phyloP scores from a whole-genome alignment of 2,888 invertebrate genomes.

The Caenorhabditis uteleia region DNA sequence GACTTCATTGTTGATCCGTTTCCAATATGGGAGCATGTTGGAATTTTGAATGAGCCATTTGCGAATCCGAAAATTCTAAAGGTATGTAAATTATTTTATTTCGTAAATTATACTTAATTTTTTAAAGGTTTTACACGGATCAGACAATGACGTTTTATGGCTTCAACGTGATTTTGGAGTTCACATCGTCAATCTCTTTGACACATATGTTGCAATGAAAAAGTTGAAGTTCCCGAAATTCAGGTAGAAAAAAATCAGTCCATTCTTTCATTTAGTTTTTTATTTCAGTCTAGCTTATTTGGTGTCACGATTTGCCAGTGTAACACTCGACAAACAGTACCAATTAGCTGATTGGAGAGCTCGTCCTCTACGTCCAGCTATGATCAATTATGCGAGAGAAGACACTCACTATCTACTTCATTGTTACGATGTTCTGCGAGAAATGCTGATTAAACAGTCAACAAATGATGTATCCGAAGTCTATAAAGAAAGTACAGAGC shows the following conservation, averaged over 20 bases:
- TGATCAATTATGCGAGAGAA: slow-evolving; percentile 84
- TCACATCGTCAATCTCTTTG: slow-evolving; percentile 95
- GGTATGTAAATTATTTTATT: slow-evolving; percentile 70
- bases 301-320: slow-evolving; percentile 71
- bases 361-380: slow-evolving; percentile 83
- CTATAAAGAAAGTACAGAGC: slow-evolving; percentile 79
- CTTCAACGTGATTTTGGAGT: slow-evolving; percentile 91
- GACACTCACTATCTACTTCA: slow-evolving; percentile 94
- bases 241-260: slow-evolving; percentile 1
- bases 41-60: slow-evolving; percentile 85
- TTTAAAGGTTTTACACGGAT: slow-evolving; percentile 86
- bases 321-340: slow-evolving; percentile 85
- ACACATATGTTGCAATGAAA: slow-evolving; percentile 75
- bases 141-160: slow-evolving; percentile 87
- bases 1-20: slow-evolving; percentile 92
- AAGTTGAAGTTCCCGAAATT: slow-evolving; percentile 48
- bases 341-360: slow-evolving; percentile 91
- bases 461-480: slow-evolving; percentile 78
- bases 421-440: slow-evolving; percentile 78
- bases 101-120: neutral
- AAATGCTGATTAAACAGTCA: slow-evolving; percentile 77
- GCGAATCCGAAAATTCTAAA: slow-evolving; percentile 88
- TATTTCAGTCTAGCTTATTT: slow-evolving; percentile 77
- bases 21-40: slow-evolving; percentile 81
- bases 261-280: neutral